These are phyloP conservation scores for Paralichthys olivaceus DNA, from an alignment of 2,113 vertebrate species.

Conservation along the genomic window DNA sequence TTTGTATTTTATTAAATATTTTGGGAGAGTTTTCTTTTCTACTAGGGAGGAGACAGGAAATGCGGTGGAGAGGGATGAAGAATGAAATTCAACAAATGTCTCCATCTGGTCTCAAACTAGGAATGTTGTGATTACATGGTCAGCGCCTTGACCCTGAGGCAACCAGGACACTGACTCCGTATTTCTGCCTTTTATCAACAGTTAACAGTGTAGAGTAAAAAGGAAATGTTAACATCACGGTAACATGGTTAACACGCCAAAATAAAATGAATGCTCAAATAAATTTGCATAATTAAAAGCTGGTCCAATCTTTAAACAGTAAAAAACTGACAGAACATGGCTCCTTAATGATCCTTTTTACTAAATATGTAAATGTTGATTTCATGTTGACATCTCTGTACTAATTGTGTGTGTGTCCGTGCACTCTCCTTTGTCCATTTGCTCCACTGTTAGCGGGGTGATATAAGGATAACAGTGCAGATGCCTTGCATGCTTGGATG, in stretches of 20 bases:
- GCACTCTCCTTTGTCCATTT: constrained; percentile 43
- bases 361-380: constrained; percentile 3
- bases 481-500: constrained; percentile 75
- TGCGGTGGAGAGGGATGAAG: background rate
- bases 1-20: background rate
- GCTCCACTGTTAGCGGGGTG: constrained; percentile 58
- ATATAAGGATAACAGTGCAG: constrained; percentile 77
- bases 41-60: constrained; percentile 7
- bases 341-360: background rate
- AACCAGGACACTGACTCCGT: background rate
- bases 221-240: background rate
- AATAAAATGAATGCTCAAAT: background rate
- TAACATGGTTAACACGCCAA: background rate
- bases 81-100: background rate
- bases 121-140: constrained; percentile 6
- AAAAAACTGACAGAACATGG: background rate
- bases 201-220: background rate
- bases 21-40: background rate
- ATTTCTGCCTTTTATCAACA: background rate
- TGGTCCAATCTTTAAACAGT: background rate
- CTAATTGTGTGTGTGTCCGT: constrained; percentile 23
- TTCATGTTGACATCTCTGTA: constrained; percentile 13
- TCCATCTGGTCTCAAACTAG: background rate
- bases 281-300: background rate
- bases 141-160: background rate